These are phyloP conservation scores for Podarcis siculus DNA, from an alignment of 2,797 vertebrate genomes.

Conservation along the genomic window DNA sequence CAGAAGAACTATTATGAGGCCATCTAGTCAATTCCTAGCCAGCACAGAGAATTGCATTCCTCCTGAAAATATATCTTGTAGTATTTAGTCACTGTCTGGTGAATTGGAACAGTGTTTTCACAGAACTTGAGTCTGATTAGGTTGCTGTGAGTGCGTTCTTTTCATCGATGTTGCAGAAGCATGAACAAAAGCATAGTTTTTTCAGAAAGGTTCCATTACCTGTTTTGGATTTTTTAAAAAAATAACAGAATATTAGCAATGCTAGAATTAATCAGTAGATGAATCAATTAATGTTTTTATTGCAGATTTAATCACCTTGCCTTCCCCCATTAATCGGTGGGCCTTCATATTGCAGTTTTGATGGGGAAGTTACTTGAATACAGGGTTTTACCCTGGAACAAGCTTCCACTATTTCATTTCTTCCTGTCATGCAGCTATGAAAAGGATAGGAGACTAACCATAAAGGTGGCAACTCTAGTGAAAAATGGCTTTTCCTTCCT, in stretches of 20 bases:
- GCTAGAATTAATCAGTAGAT: neutral
- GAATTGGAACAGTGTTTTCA: neutral
- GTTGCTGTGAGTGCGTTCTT: neutral
- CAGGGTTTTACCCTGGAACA: neutral
- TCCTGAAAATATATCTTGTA: constrained; percentile 12
- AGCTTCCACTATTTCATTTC: neutral
- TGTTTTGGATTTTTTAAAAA: neutral
- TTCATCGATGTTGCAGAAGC: neutral
- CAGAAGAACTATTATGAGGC: constrained; percentile 22
- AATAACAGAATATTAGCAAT: neutral
- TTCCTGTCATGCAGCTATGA: neutral
- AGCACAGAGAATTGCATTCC: neutral
- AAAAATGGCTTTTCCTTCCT: neutral
- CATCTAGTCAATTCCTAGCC: constrained; percentile 27
- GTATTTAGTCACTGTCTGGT: constrained; percentile 19
- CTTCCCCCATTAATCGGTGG: neutral
- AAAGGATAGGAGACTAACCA: neutral
- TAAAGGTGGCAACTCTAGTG: neutral
- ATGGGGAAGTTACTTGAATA: neutral
- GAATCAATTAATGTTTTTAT: neutral
- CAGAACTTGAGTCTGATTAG: neutral
- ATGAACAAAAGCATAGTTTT: neutral
- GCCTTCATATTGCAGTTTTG: neutral
- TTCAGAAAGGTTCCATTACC: neutral
- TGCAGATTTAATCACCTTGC: neutral